phyloP scores from a whole-genome alignment of 1,140 invertebrate genomes.

The Homalodisca vitripennis region DNA sequence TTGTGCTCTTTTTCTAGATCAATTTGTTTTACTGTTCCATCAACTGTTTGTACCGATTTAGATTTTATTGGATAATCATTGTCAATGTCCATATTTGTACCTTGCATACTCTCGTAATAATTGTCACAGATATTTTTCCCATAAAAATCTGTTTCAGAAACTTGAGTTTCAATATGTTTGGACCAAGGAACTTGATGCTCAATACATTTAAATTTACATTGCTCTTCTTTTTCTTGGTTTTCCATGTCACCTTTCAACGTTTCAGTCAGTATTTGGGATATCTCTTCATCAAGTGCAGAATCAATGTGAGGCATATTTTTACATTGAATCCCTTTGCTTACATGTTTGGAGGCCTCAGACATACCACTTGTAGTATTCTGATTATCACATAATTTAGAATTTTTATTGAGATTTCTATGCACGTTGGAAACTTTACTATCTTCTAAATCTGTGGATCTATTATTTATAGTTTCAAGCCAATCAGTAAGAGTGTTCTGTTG shows the following conservation, averaged over 20 bases:
- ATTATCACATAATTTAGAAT: slow-evolving; percentile 10
- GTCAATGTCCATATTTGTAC: not conserved
- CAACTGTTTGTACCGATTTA: slow-evolving; percentile 19
- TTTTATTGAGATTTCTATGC: slow-evolving; percentile 27
- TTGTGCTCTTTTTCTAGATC: not conserved
- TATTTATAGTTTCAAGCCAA: slow-evolving; percentile 10
- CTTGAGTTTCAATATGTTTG: slow-evolving; percentile 1
- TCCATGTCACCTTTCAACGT: slow-evolving; percentile 6
- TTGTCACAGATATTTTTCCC: not conserved
- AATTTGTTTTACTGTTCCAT: not conserved
- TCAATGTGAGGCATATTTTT: slow-evolving; percentile 23
- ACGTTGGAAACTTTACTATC: slow-evolving; percentile 2
- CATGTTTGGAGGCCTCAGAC: too few species aligned
- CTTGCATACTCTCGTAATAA: too few species aligned
- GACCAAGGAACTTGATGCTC: slow-evolving; percentile 13
- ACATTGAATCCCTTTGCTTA: slow-evolving; percentile 21
- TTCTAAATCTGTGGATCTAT: not conserved
- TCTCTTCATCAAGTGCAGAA: slow-evolving; percentile 30
- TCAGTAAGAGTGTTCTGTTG: not conserved
- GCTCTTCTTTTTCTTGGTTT: not conserved
- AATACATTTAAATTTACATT: not conserved
- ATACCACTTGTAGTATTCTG: slow-evolving; percentile 20
- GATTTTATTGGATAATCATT: not conserved
- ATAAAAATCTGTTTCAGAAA: not conserved
- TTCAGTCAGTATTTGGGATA: slow-evolving; percentile 29